Conservation (phyloP, 2,113 vertebrate genomes). For the Neolamprologus hecqui region DNA sequence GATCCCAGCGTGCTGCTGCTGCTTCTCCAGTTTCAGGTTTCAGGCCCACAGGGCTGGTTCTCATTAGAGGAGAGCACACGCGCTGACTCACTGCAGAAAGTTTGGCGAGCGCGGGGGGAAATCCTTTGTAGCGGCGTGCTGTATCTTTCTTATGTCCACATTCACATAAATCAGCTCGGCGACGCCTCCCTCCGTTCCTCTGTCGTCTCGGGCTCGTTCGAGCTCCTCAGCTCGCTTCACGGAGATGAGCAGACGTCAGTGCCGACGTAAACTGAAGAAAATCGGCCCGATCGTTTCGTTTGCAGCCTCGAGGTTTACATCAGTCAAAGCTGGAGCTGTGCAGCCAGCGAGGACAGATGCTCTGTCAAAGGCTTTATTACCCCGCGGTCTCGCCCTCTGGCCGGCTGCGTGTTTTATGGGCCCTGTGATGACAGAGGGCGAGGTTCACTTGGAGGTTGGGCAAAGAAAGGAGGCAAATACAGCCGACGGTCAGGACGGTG, state of each 20-base stretch:
- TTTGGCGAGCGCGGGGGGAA: background rate
- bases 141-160: background rate
- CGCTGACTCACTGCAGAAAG: background rate
- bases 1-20: background rate
- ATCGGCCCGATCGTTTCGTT: background rate
- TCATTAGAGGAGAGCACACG: background rate
- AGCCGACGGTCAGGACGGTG: background rate
- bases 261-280: rapidly evolving
- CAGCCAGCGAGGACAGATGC: conserved; percentile 23
- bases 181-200: background rate
- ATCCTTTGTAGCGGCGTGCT: background rate
- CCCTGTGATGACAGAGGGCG: background rate
- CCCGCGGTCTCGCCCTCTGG: background rate
- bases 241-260: background rate
- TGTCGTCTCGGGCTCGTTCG: rapidly evolving
- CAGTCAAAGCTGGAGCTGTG: background rate
- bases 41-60: background rate
- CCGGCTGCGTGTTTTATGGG: background rate
- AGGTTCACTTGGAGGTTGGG: background rate
- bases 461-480: background rate
- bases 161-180: background rate
- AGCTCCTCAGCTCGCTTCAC: background rate
- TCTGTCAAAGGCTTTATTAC: conserved; percentile 30
- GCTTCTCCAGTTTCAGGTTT: background rate
- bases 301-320: background rate